Base-by-base conservation (phyloP, 2,113 vertebrate species). In the Pangasianodon hypophthalmus region DNA sequence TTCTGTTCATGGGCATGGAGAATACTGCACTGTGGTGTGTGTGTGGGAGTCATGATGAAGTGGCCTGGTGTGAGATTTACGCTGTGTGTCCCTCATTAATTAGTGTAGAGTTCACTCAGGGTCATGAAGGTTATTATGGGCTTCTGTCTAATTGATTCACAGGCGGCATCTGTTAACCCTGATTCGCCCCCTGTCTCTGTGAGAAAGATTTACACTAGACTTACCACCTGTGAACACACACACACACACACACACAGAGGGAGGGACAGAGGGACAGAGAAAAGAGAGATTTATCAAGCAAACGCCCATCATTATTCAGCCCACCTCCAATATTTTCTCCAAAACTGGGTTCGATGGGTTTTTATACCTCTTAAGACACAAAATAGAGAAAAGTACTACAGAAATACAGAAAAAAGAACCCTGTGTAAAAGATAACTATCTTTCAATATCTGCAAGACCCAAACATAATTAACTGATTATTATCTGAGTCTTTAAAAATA, bases 141-240 rank as follows among this genome's bases (percentile, higher is more conserved):
- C 91, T 92, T 89, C 86, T 82, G 92, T 92, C 50, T 91, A 94
- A 94, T 92, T 92, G 91, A 94, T 95, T 94, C 85, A 84, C 90
- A 88, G 88, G 89, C 92, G 79, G 87, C 94, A 94, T 95, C 94
- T 95, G 95, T 89, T 91, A 82, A 89, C 89, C 50, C 88, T 58
- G 54, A 86, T 71, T 62, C 73, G 21, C 86, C 90, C 89, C 89
- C 48, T 86, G 88, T 89, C 88, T 90, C 88, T 44, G 44, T 93
- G 85, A 73, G 88, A 62, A 83, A 90, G 80, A 82, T 79, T 85
- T 90, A 84, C 56, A 84, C 50, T 24, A 87, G 81, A 73, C 56
- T 21, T 58, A 46, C 14, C 54, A 71, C 86, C 83, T 89, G 64
- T 58, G 18, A 62, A 52, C 41, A 37, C n/a, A 77, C 88, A 86